A percentile compares a stretch with the other conserved stretches of the same genome.
Evolutionary conservation across 1,140 invertebrate genomes (phyloP).

Genomic region (Goniozus legneri): DNA sequence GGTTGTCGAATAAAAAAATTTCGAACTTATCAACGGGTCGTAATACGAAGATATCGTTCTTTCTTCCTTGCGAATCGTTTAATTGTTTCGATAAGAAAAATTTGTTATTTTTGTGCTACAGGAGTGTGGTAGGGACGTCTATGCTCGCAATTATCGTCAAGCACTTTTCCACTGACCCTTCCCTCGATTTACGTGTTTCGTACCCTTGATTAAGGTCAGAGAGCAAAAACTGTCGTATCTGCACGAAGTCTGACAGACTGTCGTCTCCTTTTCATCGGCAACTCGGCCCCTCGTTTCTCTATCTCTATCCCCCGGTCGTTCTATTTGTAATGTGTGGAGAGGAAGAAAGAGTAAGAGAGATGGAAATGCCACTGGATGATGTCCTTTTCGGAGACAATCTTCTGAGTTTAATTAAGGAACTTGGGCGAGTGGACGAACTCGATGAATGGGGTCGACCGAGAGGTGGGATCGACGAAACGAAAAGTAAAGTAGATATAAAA

Average conservation of each 20-base stretch:
- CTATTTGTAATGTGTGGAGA: conserved; percentile 25
- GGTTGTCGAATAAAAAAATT: no score
- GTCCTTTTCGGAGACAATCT: conserved; percentile 54
- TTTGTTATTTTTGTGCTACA: no score
- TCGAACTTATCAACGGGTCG: no score
- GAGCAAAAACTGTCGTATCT: conserved; percentile 30
- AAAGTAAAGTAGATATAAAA: no score
- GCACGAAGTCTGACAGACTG: conserved; percentile 23
- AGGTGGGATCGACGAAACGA: background rate
- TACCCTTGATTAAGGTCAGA: conserved; percentile 24
- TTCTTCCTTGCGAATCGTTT: no score
- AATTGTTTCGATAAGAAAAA: no score
- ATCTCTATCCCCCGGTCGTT: conserved; percentile 16
- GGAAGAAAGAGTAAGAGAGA: no score
- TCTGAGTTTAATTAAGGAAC: conserved; percentile 54
- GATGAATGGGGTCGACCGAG: conserved; percentile 41
- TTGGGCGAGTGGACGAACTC: conserved; percentile 46
- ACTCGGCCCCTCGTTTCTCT: conserved; percentile 8
- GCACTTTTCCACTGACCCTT: no score
- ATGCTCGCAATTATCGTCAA: no score
- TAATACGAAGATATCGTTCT: no score
- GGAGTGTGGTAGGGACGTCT: no score
- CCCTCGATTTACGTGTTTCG: background rate
- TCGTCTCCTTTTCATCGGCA: conserved; percentile 4
- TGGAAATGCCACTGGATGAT: conserved; percentile 40